Conservation (phyloP, 1,140 invertebrate genomes). For the Phymastichus coffea region DNA sequence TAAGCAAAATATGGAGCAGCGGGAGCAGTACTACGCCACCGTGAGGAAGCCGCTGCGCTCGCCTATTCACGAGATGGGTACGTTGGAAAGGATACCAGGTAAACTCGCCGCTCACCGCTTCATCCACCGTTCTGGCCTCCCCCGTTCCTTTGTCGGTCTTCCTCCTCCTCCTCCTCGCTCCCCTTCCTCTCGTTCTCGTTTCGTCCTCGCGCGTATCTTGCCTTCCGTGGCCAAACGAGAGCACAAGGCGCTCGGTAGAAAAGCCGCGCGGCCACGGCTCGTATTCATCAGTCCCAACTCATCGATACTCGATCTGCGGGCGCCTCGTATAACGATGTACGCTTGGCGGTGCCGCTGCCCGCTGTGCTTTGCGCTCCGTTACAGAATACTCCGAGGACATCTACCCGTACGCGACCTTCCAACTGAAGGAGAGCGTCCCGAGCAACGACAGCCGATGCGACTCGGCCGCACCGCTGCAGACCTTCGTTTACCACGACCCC, state of each 20-base stretch:
- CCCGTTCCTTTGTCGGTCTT: neutral
- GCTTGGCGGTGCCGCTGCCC: too few relatives aligned
- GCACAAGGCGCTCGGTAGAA: too few relatives aligned
- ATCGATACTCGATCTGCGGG: too few relatives aligned
- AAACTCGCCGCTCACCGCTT: too few relatives aligned
- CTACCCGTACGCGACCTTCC: constrained; percentile 88
- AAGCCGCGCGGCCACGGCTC: too few relatives aligned
- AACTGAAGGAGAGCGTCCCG: constrained; percentile 74
- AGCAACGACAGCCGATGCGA: constrained; percentile 87
- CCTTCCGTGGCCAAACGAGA: too few relatives aligned
- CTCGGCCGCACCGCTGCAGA: constrained; percentile 82
- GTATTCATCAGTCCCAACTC: too few relatives aligned
- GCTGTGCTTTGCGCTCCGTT: too few relatives aligned
- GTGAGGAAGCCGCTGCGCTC: constrained; percentile 58
- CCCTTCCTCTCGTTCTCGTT: too few relatives aligned
- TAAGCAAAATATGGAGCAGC: constrained; percentile 60
- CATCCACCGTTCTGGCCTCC: neutral
- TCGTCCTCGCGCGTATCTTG: too few relatives aligned
- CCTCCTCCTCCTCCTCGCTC: neutral
- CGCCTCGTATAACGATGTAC: too few relatives aligned
- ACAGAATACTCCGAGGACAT: constrained; percentile 89
- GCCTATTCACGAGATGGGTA: constrained; percentile 55
- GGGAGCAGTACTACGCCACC: constrained; percentile 61
- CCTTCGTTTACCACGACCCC: constrained; percentile 85
- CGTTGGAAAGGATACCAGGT: constrained; percentile 59